Base-by-base conservation (phyloP, 2,797 vertebrate genomes). In the Cuculus canorus region DNA sequence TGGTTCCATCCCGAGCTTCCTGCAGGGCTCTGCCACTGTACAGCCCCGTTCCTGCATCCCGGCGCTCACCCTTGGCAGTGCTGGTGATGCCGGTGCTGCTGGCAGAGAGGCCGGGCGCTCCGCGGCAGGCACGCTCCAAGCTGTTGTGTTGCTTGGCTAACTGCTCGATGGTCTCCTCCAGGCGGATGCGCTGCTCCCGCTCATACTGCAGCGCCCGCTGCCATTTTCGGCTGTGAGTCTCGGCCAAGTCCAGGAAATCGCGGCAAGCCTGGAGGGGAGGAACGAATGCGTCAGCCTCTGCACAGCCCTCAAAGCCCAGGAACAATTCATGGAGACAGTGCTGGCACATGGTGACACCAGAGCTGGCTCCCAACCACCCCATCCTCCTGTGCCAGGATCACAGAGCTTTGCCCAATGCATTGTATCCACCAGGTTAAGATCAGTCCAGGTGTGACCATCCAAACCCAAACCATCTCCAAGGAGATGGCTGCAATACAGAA, bases 61-160 rank as follows among this genome's bases (percentile, higher is more conserved):
- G 2, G 25, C 0, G 6, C 82, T 98, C 96, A 99, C 99, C 99
- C 95, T 98, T 98, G 82, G 98, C 88, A n/a, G 97, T 91, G 97
- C 97, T 97, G 81, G 98, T 75, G 76, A 84, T 94, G 83, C 97
- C 97, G 70, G 98, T 86, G 50, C 97, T 81, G 96, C 96, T 97
- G 27, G 92, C 0, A 41, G 98, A 79, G 47, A 98, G 98, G 30
- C 98, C 96, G 0, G 99, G 98, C 2, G 98, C 98, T 35, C 98
- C 98, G 18, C 98, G 98, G 98, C 99, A 99, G 98, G 99, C 99
- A 22, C 99, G 97, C 96, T 99, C 99, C 95, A 99, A 98, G 98
- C 98, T 99, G 98, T 99, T 99, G 98, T 99, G 99, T 97, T 99
- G 99, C 96, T 99, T 99, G 97, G 99, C 99, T 95, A 99, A 81